Evolutionary conservation across 2,888 invertebrate species (phyloP).

Genomic region (Spisula solida): DNA sequence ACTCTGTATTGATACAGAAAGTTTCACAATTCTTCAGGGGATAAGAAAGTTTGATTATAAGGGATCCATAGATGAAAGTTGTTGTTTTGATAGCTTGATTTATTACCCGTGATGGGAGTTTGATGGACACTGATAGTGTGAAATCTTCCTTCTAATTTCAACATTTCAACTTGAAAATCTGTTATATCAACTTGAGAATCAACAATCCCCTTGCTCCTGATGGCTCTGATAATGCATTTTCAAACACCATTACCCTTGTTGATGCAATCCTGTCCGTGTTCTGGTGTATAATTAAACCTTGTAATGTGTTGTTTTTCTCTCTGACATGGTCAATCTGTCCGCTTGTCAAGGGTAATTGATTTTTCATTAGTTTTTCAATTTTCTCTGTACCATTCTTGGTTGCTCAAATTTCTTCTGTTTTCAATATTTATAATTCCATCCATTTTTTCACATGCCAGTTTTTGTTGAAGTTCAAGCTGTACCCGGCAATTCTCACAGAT

Average conservation of each 20-base stretch:
- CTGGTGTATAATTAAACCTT: slow-evolving; percentile 21
- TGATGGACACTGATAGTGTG: slow-evolving; percentile 50
- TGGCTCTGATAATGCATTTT: slow-evolving; percentile 56
- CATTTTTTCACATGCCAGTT: slow-evolving; percentile 47
- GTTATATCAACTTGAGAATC: slow-evolving; percentile 48
- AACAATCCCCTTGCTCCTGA: slow-evolving; percentile 43
- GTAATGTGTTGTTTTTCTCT: slow-evolving; percentile 53
- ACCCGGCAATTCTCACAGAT: slow-evolving; percentile 28
- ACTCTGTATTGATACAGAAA: background rate
- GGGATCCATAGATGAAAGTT: slow-evolving; percentile 2
- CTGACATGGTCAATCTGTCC: slow-evolving; percentile 18
- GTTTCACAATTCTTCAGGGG: slow-evolving; percentile 28
- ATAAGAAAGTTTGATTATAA: slow-evolving; percentile 18
- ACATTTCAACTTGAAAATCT: slow-evolving; percentile 36
- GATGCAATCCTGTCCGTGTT: slow-evolving; percentile 28
- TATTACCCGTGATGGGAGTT: slow-evolving; percentile 59
- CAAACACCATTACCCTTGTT: slow-evolving; percentile 59
- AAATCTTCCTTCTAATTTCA: slow-evolving; percentile 27
- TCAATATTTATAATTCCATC: slow-evolving; percentile 26
- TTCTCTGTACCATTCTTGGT: background rate
- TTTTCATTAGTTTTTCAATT: slow-evolving; percentile 43
- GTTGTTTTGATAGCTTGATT: slow-evolving; percentile 64
- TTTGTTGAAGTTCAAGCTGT: background rate
- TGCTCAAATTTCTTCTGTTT: slow-evolving; percentile 36
- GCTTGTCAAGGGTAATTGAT: background rate